Conservation (phyloP, 2,797 vertebrate genomes). For the Dendrocincla fuliginosa region DNA sequence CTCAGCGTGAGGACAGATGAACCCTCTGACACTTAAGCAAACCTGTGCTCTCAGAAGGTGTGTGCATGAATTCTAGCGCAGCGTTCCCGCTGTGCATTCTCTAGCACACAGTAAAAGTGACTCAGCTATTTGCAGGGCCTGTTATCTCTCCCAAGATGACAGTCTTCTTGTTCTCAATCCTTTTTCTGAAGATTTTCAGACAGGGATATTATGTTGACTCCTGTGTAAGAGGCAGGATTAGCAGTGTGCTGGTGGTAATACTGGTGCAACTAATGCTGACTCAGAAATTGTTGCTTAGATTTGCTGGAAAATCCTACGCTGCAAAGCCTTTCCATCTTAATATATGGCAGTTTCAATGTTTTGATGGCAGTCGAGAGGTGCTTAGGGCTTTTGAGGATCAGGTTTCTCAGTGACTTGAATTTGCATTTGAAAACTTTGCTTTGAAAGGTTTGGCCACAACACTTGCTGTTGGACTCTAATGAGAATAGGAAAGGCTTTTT, state of each 20-base stretch:
- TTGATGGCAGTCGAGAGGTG: background rate
- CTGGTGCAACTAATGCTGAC: background rate
- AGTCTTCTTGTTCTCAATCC: background rate
- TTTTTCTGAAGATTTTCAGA: background rate
- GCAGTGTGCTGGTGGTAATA: background rate
- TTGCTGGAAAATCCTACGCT: background rate
- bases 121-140: background rate
- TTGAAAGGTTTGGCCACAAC: background rate
- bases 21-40: background rate
- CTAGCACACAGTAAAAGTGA: background rate
- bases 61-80: background rate
- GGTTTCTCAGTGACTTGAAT: background rate
- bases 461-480: background rate
- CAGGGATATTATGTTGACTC: background rate
- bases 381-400: background rate
- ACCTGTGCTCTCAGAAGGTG: background rate
- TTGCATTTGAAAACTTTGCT: conserved; percentile 1
- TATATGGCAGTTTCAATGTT: background rate
- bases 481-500: background rate
- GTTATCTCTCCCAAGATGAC: background rate
- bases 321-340: background rate
- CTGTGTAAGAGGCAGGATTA: background rate
- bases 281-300: background rate
- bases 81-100: background rate
- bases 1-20: background rate